Conservation (phyloP, 2,888 invertebrate genomes). For the Cryptocephalus primarius region DNA sequence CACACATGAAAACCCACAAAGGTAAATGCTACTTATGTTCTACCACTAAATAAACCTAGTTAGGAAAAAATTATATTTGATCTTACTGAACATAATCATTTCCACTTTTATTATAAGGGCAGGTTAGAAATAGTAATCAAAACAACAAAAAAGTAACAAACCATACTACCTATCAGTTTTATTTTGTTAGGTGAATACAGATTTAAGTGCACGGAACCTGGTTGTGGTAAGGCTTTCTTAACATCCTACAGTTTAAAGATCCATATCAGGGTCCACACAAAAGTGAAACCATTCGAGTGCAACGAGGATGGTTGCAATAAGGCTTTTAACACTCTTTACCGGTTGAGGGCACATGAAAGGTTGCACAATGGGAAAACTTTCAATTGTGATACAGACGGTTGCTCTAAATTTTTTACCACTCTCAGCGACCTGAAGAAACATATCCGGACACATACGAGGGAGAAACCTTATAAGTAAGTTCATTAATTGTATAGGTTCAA, state of each 20-base stretch:
- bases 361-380: constrained; percentile 92
- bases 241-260: constrained; percentile 93
- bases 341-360: constrained; percentile 82
- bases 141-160: neutral
- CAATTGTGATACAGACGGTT: constrained; percentile 74
- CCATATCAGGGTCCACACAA: constrained; percentile 87
- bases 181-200: constrained; percentile 75
- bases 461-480: constrained; percentile 74
- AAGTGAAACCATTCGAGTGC: constrained; percentile 85
- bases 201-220: constrained; percentile 79
- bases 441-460: constrained; percentile 82
- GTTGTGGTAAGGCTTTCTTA: constrained; percentile 86
- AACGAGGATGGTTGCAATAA: constrained; percentile 73
- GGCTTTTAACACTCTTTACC: constrained; percentile 90
- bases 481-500: neutral
- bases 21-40: constrained; percentile 42
- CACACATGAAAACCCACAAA: constrained; percentile 93
- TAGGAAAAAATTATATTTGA: neutral
- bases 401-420: constrained; percentile 87
- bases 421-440: constrained; percentile 92
- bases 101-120: neutral
- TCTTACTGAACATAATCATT: neutral
- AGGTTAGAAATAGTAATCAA: neutral
- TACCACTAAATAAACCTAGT: neutral
- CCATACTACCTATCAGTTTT: constrained; percentile 1